Base-by-base conservation (phyloP, 2,888 invertebrate species). In the Autographa pulchrina region DNA sequence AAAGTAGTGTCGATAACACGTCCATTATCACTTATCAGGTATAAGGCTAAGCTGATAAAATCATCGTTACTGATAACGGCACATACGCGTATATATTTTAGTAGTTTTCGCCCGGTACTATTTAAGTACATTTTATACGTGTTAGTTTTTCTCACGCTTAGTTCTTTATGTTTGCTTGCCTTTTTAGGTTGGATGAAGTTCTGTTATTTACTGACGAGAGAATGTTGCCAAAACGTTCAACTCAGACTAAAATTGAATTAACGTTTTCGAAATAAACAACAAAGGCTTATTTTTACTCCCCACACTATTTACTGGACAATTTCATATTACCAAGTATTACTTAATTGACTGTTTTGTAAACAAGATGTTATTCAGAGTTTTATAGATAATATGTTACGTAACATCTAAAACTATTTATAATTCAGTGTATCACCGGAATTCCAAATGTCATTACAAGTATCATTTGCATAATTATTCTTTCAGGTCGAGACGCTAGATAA, bases 401-500 rank as follows among this genome's bases (percentile, higher is more conserved):
- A 25, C 20, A 56, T 56, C 4, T 48, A 5, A 3, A 25, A 56
- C 20, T 20, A 5, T 18, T 56, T 25, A 56, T 48, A 25, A 56
- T 13, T 13, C 11, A 8, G 4, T 56, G 13, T 20, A 5, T 25
- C 54, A 25, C 18, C 5, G 54, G 20, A 2, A 25, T 41, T 62
- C n/a, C 41, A 35, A 67, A 67, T 59, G 65, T 31, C 62, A 13
- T 25, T 18, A 25, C 18, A 20, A 41, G 43, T 38, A 18, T 43
- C 38, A 59, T 43, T 61, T 32, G 52, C 32, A 32, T 31, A 25
- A 58, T 59, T 25, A 25, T 56, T 20, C 13, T 13, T 52, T 64
- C 48, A 52, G 68, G 66, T 67, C 72, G 62, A 32, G 32, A 41
- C 72, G 59, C 18, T 32, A 56, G 68, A 69, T 69, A 75, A 67